Evolutionary conservation across 1,140 invertebrate species (phyloP), one percentile per base, ranked within the genome.

Genomic region (Dreissena rostriformis): DNA sequence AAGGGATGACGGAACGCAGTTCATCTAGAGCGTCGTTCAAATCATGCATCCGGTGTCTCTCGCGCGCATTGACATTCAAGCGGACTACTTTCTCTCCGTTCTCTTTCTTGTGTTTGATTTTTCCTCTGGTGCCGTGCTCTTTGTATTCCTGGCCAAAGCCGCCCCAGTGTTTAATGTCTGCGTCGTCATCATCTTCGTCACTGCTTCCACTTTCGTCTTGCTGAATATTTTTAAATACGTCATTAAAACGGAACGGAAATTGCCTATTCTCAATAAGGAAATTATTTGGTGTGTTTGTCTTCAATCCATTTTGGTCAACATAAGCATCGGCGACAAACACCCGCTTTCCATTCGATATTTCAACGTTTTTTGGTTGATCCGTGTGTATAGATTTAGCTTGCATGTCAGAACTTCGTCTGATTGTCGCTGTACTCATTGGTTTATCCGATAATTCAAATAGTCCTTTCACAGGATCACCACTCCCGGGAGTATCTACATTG

Each of bases 11-110:
- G 12, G 89, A 88, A 28, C 93, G 85, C 26, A 94, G 87, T 71
- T 92, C 92, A 77, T 94, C 93, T 39, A 94, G 87, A 5, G 93
- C 93, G 77, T 93, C 92, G 83, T 94, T 94, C 19, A 94, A 82
- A 84, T 94, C 93, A 78, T 94, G 93, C 93, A 94, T 94, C 51
- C 93, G 81, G 49, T 92, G 85, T 61, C 93, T 82, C 84, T 94
- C 93, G 19, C 93, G 83, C 10, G 92, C 92, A 84, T 94, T 94
- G 52, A 92, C 91, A 86, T 90, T 92, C 29, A 92, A 70, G 0
- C 92, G 85, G 14, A 91, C 87, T 7, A 83, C 70, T 74, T 90
- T 90, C 51, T 88, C 82, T 51, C 74, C 80, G 57, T 85, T 87
- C 49, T 61, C 68, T 72, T 87, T 87, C 61, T 66, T 85, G 49